These are phyloP conservation scores for Dorcus parallelipipedus DNA, from an alignment of 2,888 invertebrate species.

Conservation along the genomic window DNA sequence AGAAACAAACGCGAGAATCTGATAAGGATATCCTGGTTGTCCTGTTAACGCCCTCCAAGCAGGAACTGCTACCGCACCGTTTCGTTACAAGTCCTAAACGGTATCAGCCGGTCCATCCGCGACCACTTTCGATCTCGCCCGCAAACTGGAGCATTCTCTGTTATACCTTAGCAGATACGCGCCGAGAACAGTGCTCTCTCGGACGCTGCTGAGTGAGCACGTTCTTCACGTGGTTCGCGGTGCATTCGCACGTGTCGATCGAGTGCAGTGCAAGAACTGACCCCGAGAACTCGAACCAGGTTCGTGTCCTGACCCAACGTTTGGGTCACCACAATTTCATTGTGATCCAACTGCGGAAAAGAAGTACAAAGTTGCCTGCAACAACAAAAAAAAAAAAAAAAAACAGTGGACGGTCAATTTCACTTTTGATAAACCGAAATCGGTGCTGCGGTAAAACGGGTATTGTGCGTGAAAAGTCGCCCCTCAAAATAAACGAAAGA, in stretches of 20 bases:
- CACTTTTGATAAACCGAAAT: conserved; percentile 13
- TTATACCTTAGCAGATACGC: conserved; percentile 42
- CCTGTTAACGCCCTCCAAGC: conserved; percentile 28
- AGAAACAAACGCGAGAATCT: conserved; percentile 12
- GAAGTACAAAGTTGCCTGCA: not conserved
- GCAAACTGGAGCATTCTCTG: conserved; percentile 45
- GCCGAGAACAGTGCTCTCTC: conserved; percentile 41
- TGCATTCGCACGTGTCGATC: conserved; percentile 25
- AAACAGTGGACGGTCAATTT: conserved; percentile 11
- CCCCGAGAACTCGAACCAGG: conserved; percentile 5
- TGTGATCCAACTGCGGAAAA: not conserved
- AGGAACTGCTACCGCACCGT: conserved; percentile 36
- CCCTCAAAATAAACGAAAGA: conserved; percentile 1
- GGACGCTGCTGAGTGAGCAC: conserved; percentile 40
- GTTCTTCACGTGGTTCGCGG: conserved; percentile 22
- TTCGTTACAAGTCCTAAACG: conserved; percentile 34
- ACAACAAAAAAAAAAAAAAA: not conserved
- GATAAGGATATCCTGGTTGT: conserved; percentile 31
- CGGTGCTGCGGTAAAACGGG: conserved; percentile 11
- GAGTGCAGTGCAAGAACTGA: not conserved
- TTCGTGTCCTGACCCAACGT: conserved; percentile 22
- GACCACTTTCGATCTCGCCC: conserved; percentile 46
- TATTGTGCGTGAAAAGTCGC: conserved; percentile 15
- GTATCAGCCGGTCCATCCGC: conserved; percentile 38
- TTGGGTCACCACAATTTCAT: conserved; percentile 17